A percentile compares a stretch with the other conserved stretches of the same genome.
These are phyloP conservation scores for Dipodomys spectabilis DNA, from an alignment of 2,113 vertebrate genomes.

Conservation along the genomic window DNA sequence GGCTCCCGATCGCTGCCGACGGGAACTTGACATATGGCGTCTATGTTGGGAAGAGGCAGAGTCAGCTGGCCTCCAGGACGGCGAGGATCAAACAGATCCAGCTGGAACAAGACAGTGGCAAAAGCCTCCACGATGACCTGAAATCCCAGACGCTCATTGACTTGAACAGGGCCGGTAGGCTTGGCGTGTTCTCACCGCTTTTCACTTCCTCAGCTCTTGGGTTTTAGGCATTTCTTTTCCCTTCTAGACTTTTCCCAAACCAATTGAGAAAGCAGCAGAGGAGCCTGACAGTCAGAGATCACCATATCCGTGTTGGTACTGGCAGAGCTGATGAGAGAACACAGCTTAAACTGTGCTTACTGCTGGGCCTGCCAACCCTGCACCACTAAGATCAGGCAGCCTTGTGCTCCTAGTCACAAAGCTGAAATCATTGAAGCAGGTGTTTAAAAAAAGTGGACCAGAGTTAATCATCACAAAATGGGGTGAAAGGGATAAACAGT, in stretches of 20 bases:
- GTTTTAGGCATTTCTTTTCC: background rate
- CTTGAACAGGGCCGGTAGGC: constrained; percentile 96
- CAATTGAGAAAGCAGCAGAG: background rate
- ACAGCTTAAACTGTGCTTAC: accelerated
- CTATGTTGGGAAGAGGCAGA: constrained; percentile 84
- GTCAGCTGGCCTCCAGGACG: constrained; percentile 87
- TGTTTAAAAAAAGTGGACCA: background rate
- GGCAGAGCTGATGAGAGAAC: background rate
- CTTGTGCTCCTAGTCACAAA: background rate
- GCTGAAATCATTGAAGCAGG: background rate
- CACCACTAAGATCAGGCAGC: background rate
- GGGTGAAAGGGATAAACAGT: background rate
- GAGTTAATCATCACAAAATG: background rate
- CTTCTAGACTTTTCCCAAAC: background rate
- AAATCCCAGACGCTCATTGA: constrained; percentile 94
- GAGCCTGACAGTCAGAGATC: background rate
- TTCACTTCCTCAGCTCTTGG: background rate
- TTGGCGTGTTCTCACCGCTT: background rate
- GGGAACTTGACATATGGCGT: constrained; percentile 90
- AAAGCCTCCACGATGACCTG: constrained; percentile 94
- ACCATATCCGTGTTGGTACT: background rate
- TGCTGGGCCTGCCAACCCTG: background rate
- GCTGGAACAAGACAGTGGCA: constrained; percentile 98
- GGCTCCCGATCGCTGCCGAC: constrained; percentile 93
- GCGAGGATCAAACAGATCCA: constrained; percentile 96